Percentiles rank a stretch among this genome's conserved stretches.
phyloP scores from a whole-genome alignment of 2,888 invertebrate genomes.

The Thalpophila matura region DNA sequence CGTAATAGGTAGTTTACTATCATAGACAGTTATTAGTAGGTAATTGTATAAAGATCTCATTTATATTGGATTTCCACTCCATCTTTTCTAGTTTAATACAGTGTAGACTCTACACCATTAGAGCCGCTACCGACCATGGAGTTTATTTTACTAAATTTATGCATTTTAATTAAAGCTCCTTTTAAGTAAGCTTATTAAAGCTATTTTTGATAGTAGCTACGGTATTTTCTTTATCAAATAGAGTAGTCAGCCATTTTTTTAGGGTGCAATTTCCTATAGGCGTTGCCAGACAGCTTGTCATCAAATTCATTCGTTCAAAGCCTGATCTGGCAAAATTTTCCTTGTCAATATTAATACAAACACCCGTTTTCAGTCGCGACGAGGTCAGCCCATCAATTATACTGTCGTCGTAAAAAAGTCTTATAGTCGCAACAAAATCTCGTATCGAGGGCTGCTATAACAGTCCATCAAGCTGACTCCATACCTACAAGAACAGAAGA shows the following conservation, averaged over 20 bases:
- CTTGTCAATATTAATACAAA: slow-evolving; percentile 69
- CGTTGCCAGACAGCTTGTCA: background rate
- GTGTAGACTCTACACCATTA: no score
- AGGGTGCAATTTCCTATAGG: background rate
- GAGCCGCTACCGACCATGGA: no score
- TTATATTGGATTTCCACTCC: background rate
- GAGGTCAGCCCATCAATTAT: slow-evolving; percentile 74
- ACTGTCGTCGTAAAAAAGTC: slow-evolving; percentile 70
- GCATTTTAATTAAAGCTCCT: background rate
- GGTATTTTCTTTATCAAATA: no score
- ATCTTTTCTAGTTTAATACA: background rate
- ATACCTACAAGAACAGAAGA: slow-evolving; percentile 69
- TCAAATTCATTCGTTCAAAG: slow-evolving; percentile 3
- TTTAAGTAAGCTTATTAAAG: no score
- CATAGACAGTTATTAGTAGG: no score
- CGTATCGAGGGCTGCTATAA: slow-evolving; percentile 66
- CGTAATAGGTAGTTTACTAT: no score
- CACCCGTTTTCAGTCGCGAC: slow-evolving; percentile 51
- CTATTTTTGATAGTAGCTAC: background rate
- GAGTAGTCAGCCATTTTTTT: background rate
- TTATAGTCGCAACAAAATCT: slow-evolving; percentile 63
- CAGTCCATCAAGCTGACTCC: slow-evolving; percentile 65
- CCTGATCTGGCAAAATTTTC: slow-evolving; percentile 25
- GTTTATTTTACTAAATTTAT: background rate
- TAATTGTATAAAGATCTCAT: background rate